These are phyloP conservation scores for Craseonycteris thonglongyai DNA, from an alignment of 2,113 vertebrate genomes.

Conservation along the genomic window DNA sequence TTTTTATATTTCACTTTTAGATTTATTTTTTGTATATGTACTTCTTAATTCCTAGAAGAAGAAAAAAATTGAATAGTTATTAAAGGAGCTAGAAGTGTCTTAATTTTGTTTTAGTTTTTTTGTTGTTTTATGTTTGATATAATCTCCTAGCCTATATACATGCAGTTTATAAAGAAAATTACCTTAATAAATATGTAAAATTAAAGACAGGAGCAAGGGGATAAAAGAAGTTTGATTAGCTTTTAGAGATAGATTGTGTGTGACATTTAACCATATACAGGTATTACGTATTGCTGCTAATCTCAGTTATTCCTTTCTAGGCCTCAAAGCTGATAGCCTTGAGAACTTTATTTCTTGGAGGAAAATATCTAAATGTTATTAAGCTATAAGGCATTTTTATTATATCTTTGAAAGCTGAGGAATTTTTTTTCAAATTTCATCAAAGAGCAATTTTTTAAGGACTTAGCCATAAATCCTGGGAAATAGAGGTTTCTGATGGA, in stretches of 20 bases:
- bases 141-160: neutral
- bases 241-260: neutral
- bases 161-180: neutral
- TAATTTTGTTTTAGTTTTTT: neutral
- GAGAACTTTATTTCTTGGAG: constrained; percentile 65
- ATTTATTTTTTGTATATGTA: neutral
- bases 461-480: constrained; percentile 75
- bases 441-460: constrained; percentile 71
- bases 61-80: constrained; percentile 9
- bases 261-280: constrained; percentile 39
- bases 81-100: neutral
- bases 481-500: constrained; percentile 76
- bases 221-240: neutral
- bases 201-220: constrained; percentile 12
- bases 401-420: constrained; percentile 71
- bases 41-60: neutral
- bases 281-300: constrained; percentile 40
- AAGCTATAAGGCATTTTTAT: constrained; percentile 69
- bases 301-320: constrained; percentile 51
- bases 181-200: neutral
- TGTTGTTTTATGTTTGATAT: neutral
- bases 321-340: constrained; percentile 42
- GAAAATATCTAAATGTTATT: constrained; percentile 68
- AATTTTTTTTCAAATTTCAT: constrained; percentile 68
- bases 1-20: constrained; percentile 8